phyloP scores from a whole-genome alignment of 37 sponge, comb jelly and placozoan genomes.

The Geodia barretti region DNA sequence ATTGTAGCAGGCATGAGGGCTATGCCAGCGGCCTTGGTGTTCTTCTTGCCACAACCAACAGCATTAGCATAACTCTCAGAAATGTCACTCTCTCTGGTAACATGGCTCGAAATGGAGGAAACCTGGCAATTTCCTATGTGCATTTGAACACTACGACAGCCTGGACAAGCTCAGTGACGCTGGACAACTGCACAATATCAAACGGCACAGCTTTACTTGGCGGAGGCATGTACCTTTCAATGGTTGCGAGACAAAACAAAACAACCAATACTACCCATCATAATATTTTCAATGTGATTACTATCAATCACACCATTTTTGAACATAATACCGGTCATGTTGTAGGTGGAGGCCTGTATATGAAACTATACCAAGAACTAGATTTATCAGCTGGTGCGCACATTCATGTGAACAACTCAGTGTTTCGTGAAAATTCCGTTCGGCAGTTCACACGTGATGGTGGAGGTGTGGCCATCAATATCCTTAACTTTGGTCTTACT shows the following conservation, averaged over 20 bases:
- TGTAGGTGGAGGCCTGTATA: not conserved
- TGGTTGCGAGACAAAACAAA: not conserved
- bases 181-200: not conserved
- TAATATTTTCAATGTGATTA: not conserved
- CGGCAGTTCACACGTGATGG: not conserved
- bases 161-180: not conserved
- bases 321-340: not conserved
- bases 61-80: not conserved
- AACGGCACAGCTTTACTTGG: not conserved
- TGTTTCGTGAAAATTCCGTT: not conserved
- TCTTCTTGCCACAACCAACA: not conserved
- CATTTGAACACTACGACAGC: not conserved
- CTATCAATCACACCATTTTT: not conserved
- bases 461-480: not conserved
- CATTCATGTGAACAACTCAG: not conserved
- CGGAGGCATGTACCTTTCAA: slow-evolving; percentile 6
- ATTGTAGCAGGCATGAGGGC: not conserved
- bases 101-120: not conserved
- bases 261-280: not conserved
- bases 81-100: not conserved
- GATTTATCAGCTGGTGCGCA: not conserved
- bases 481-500: not conserved
- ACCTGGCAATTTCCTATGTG: not conserved
- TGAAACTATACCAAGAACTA: not conserved
- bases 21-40: not conserved